Percentiles rank a stretch among this genome's conserved stretches.
Evolutionary conservation across 2,888 invertebrate genomes (phyloP).

Genomic region (Monoplex corrugatus): DNA sequence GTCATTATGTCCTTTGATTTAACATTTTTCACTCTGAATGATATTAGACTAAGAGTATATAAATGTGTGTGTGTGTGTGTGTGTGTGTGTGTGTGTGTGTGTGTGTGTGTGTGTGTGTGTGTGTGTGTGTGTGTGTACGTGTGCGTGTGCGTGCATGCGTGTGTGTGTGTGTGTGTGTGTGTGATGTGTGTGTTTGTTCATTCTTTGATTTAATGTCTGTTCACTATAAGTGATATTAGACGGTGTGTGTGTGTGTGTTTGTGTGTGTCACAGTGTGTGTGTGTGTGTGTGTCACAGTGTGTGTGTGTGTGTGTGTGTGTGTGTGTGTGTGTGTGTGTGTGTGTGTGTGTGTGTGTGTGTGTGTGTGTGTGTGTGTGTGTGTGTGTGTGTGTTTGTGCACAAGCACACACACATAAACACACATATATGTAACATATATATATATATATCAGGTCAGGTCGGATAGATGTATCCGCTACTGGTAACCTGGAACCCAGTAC

Average conservation of each 20-base stretch:
- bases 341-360: slow-evolving; percentile 5
- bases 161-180: not conserved
- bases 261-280: not conserved
- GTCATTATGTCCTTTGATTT: too few relatives aligned
- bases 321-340: slow-evolving; percentile 9
- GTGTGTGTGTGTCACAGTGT: too few relatives aligned
- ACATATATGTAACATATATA: too few relatives aligned
- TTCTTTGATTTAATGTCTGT: not conserved
- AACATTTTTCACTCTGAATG: too few relatives aligned
- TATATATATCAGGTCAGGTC: too few relatives aligned
- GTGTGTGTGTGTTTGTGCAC: too few relatives aligned
- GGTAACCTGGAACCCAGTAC: too few relatives aligned
- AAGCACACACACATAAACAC: too few relatives aligned
- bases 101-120: not conserved
- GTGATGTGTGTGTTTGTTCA: not conserved
- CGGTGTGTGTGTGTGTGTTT: not conserved
- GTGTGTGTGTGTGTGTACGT: not conserved
- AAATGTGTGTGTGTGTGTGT: not conserved
- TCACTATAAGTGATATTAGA: not conserved
- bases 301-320: slow-evolving; percentile 3
- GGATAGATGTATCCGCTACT: too few relatives aligned
- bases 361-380: not conserved
- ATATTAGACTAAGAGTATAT: too few relatives aligned
- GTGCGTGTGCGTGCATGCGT: not conserved
- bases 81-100: not conserved